These are phyloP conservation scores for Dromius quadrimaculatus DNA, from an alignment of 2,888 invertebrate genomes.

Conservation along the genomic window DNA sequence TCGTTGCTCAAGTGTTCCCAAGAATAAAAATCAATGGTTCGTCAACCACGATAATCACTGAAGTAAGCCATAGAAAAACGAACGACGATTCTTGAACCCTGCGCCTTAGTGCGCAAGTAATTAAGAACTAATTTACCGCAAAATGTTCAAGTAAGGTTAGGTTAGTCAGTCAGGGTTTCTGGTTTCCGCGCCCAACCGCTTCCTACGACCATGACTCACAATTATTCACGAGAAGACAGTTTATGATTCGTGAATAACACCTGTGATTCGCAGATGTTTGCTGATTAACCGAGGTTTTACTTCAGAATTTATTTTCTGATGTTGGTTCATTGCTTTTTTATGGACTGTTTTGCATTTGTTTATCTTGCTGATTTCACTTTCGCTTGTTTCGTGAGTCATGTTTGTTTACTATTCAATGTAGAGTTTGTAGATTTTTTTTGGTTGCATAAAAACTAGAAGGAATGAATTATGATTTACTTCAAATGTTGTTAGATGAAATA, in stretches of 20 bases:
- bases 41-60: slow-evolving; percentile 12
- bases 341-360: slow-evolving; percentile 19
- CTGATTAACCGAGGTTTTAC: slow-evolving; percentile 2
- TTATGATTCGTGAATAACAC: slow-evolving; percentile 6
- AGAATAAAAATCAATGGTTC: slow-evolving; percentile 36
- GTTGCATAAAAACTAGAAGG: too few relatives aligned
- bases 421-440: slow-evolving; percentile 4
- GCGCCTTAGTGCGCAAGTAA: slow-evolving; percentile 20
- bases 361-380: slow-evolving; percentile 30
- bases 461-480: too few relatives aligned
- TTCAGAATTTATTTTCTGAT: slow-evolving; percentile 16
- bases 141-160: slow-evolving; percentile 27
- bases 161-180: slow-evolving; percentile 32
- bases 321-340: slow-evolving; percentile 26
- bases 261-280: slow-evolving; percentile 28
- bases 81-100: slow-evolving; percentile 1
- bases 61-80: slow-evolving; percentile 21
- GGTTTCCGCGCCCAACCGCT: slow-evolving; percentile 37
- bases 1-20: slow-evolving; percentile 5
- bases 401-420: slow-evolving; percentile 24
- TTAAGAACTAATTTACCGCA: slow-evolving; percentile 30
- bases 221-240: slow-evolving; percentile 19
- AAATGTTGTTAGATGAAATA: too few relatives aligned
- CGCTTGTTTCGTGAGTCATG: slow-evolving; percentile 25
- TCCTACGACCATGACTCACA: slow-evolving; percentile 38